Evolutionary conservation across 1,140 invertebrate species (phyloP).

Genomic region (Rhyacophila brunnea): DNA sequence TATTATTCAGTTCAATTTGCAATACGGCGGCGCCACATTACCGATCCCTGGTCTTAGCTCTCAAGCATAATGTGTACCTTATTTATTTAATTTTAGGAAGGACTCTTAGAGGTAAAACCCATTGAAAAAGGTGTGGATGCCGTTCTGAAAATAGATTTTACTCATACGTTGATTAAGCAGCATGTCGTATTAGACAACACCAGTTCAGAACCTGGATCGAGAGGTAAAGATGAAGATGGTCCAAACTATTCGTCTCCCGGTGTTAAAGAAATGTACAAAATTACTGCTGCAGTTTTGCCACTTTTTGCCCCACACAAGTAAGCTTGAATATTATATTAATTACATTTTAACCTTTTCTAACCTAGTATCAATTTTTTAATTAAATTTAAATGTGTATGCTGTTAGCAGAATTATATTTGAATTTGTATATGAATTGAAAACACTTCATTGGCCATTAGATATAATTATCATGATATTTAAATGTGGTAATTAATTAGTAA

Average conservation of each 20-base stretch:
- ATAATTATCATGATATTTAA: no score
- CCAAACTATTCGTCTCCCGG: slow-evolving; percentile 48
- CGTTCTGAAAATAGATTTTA: slow-evolving; percentile 58
- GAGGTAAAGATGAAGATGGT: slow-evolving; percentile 34
- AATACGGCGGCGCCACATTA: no score
- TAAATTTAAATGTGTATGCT: no score
- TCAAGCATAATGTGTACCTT: neutral
- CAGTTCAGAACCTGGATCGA: neutral
- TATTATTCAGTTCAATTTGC: no score
- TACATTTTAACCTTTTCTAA: no score
- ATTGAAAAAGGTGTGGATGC: slow-evolving; percentile 73
- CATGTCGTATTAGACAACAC: slow-evolving; percentile 33
- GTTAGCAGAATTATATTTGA: no score
- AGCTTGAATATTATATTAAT: no score
- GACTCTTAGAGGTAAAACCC: slow-evolving; percentile 66
- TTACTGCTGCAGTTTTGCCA: slow-evolving; percentile 66
- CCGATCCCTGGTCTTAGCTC: no score
- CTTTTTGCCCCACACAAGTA: slow-evolving; percentile 51
- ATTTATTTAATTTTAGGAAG: slow-evolving; percentile 46
- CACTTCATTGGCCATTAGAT: no score
- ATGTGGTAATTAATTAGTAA: no score
- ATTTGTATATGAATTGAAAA: no score
- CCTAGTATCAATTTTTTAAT: no score
- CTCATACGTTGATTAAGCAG: slow-evolving; percentile 50
- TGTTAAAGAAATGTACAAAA: slow-evolving; percentile 68